These are phyloP conservation scores for Calliopsis andreniformis DNA, from an alignment of 1,140 invertebrate species.

Conservation along the genomic window DNA sequence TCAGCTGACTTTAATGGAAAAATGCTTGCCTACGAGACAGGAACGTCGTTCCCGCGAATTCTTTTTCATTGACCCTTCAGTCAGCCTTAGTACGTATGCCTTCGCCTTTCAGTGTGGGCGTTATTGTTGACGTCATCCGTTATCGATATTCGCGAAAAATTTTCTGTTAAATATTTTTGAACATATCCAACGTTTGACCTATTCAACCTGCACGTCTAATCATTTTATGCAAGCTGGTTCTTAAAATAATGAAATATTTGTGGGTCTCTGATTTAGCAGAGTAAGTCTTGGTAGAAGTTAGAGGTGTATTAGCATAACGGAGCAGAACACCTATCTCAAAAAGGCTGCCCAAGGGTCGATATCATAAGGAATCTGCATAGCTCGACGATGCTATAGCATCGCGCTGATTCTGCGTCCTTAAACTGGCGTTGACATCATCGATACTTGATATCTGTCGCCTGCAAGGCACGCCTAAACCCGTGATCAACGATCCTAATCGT, in stretches of 20 bases:
- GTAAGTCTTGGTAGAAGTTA: neutral
- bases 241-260: too few relatives aligned
- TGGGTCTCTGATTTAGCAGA: too few relatives aligned
- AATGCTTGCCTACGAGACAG: neutral
- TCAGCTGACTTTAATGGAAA: neutral
- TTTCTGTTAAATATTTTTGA: neutral
- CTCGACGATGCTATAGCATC: neutral
- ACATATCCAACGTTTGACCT: neutral
- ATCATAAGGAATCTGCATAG: conserved; percentile 7
- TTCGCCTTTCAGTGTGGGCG: neutral
- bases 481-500: neutral
- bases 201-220: neutral
- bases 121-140: too few relatives aligned
- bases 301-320: neutral
- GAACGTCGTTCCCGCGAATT: neutral
- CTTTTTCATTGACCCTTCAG: neutral
- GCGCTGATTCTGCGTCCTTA: conserved; percentile 22
- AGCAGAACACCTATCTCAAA: neutral
- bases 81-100: neutral
- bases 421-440: neutral
- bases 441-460: neutral
- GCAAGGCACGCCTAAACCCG: neutral
- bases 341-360: neutral
- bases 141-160: neutral
- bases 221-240: neutral